Percentiles rank a stretch among this genome's conserved stretches.
Evolutionary conservation across 2,888 invertebrate genomes (phyloP).

Genomic region (Agonopterix alstromeriana): DNA sequence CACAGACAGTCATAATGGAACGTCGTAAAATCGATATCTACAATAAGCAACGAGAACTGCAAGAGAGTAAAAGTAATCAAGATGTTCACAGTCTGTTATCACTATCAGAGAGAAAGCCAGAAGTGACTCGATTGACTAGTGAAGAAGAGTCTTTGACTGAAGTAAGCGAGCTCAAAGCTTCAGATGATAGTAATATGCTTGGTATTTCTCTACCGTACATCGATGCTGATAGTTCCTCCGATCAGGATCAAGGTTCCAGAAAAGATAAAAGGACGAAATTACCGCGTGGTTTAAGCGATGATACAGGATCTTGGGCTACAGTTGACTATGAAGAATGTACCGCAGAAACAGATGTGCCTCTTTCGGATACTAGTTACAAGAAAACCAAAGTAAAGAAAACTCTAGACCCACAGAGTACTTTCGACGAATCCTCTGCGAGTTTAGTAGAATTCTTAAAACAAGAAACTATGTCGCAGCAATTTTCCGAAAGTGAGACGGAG

Average conservation of each 20-base stretch:
- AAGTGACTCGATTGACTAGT: constrained; percentile 74
- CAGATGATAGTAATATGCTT: constrained; percentile 66
- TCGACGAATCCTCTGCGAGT: constrained; percentile 77
- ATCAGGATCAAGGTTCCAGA: constrained; percentile 57
- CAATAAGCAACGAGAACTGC: constrained; percentile 72
- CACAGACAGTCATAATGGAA: constrained; percentile 78
- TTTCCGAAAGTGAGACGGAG: constrained; percentile 62
- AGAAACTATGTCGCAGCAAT: constrained; percentile 54
- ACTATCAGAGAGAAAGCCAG: constrained; percentile 57
- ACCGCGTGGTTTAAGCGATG: constrained; percentile 78
- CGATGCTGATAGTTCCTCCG: constrained; percentile 72
- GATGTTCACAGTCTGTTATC: constrained; percentile 45
- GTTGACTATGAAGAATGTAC: constrained; percentile 81
- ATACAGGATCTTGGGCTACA: constrained; percentile 82
- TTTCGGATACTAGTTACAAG: constrained; percentile 65
- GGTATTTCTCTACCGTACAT: constrained; percentile 71
- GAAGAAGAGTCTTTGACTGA: constrained; percentile 83
- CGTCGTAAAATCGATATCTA: constrained; percentile 78
- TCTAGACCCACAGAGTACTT: constrained; percentile 76
- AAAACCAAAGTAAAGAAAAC: constrained; percentile 32
- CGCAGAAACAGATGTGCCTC: constrained; percentile 75
- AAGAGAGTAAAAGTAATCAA: constrained; percentile 54
- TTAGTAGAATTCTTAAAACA: constrained; percentile 67
- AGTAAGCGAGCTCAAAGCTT: constrained; percentile 77
- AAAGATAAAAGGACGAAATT: constrained; percentile 38